These are phyloP conservation scores for Trichoplax adhaerens DNA, from an alignment of 37 sponge, comb jelly and placozoan genomes.

Conservation along the genomic window DNA sequence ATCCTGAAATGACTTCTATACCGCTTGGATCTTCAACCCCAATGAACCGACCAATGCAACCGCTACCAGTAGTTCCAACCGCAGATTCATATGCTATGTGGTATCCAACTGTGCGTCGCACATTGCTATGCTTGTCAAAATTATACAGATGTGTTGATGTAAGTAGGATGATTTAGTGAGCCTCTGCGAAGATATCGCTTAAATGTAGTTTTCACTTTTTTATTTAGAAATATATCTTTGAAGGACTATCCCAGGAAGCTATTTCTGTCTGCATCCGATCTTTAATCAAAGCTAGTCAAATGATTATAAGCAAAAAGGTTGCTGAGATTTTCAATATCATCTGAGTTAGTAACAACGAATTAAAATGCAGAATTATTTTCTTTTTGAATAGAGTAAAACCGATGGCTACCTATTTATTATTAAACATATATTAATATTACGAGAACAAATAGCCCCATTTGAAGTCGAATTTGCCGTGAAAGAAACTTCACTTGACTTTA, in stretches of 20 bases:
- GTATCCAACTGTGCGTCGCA: slow-evolving; percentile 96
- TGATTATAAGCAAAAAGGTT: slow-evolving; percentile 60
- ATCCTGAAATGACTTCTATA: too few species aligned
- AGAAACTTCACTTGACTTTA: slow-evolving; percentile 80
- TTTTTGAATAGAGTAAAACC: slow-evolving; percentile 11
- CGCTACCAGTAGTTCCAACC: not conserved
- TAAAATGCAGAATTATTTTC: not conserved
- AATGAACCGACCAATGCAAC: too few species aligned
- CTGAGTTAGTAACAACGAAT: not conserved
- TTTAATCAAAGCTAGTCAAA: slow-evolving; percentile 42
- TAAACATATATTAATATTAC: slow-evolving; percentile 89
- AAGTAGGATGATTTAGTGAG: not conserved
- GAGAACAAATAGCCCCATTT: slow-evolving; percentile 95
- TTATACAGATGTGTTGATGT: slow-evolving; percentile 90
- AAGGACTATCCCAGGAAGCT: slow-evolving; percentile 87
- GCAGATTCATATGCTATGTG: slow-evolving; percentile 96
- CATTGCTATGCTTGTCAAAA: slow-evolving; percentile 85
- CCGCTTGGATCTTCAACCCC: too few species aligned
- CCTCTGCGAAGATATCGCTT: not conserved
- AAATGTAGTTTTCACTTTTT: slow-evolving; percentile 4
- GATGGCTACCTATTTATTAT: slow-evolving; percentile 87
- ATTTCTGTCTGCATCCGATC: slow-evolving; percentile 72
- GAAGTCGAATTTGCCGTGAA: slow-evolving; percentile 81
- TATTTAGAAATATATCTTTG: slow-evolving; percentile 68
- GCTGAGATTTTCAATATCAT: not conserved